These are phyloP conservation scores for Ophion costatus DNA, from an alignment of 2,888 invertebrate species.

Conservation along the genomic window DNA sequence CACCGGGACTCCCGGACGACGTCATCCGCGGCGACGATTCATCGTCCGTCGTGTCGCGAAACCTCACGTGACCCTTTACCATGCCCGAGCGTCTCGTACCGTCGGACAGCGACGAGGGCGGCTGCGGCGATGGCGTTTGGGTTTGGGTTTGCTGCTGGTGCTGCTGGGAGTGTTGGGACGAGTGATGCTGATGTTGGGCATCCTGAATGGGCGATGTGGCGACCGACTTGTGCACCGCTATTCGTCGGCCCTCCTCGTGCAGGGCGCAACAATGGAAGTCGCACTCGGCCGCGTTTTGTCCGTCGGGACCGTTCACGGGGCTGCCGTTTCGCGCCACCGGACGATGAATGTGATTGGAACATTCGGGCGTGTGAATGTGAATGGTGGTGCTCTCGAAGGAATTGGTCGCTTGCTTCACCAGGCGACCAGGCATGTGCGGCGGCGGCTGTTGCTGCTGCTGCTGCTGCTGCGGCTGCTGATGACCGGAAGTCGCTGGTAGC, in stretches of 20 bases:
- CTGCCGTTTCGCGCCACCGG: conserved; percentile 88
- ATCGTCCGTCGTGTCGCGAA: conserved; percentile 91
- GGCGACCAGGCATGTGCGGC: conserved; percentile 78
- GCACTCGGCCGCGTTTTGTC: conserved; percentile 89
- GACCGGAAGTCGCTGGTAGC: conserved; percentile 75
- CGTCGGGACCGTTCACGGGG: conserved; percentile 85
- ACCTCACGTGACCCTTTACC: conserved; percentile 92
- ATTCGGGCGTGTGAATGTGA: conserved; percentile 93
- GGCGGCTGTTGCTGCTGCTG: conserved; percentile 78
- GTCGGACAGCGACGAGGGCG: conserved; percentile 83
- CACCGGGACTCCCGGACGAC: conserved; percentile 60
- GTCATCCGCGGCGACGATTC: conserved; percentile 64
- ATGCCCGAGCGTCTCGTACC: conserved; percentile 84
- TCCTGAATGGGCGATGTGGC: conserved; percentile 97
- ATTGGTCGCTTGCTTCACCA: conserved; percentile 85
- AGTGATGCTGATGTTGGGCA: conserved; percentile 84
- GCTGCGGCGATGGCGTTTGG: conserved; percentile 87
- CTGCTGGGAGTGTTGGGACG: conserved; percentile 74
- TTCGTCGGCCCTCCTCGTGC: conserved; percentile 96
- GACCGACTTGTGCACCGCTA: conserved; percentile 96
- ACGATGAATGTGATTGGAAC: conserved; percentile 89
- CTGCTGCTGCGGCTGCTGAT: conserved; percentile 28
- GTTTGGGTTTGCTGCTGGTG: conserved; percentile 79
- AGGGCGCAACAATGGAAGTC: conserved; percentile 98
- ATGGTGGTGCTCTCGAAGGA: conserved; percentile 90